phyloP scores from a whole-genome alignment of 2,113 vertebrate species.

The Phaethornis superciliosus region DNA sequence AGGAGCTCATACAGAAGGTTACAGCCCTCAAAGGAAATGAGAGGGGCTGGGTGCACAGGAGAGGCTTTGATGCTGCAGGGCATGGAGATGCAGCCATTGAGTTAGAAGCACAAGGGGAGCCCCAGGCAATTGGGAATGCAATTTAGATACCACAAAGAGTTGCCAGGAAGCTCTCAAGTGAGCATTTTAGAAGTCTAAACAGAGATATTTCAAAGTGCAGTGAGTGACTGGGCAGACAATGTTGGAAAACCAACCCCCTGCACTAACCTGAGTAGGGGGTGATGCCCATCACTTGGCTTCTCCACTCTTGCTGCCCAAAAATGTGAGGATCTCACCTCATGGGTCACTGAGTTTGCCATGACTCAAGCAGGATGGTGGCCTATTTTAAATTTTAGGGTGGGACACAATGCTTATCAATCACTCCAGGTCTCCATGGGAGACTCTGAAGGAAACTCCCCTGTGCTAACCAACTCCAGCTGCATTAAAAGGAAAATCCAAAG shows the following conservation, averaged over 20 bases:
- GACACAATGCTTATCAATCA: neutral
- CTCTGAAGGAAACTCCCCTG: neutral
- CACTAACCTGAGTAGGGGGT: neutral
- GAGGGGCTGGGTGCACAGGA: neutral
- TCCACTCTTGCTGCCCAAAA: neutral
- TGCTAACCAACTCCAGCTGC: neutral
- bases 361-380: neutral
- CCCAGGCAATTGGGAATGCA: neutral
- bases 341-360: neutral
- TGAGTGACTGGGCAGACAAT: neutral
- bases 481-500: neutral
- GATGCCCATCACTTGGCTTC: neutral
- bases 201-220: neutral
- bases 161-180: neutral
- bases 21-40: neutral
- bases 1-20: conserved; percentile 7
- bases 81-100: neutral
- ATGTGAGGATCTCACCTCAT: neutral
- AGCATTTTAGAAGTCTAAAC: neutral
- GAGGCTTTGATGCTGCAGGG: neutral
- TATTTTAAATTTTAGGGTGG: neutral
- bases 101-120: neutral
- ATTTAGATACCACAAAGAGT: neutral
- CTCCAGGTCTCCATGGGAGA: neutral
- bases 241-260: neutral